These are phyloP conservation scores for Nipponia nippon DNA, from an alignment of 2,113 vertebrate genomes.

Conservation along the genomic window DNA sequence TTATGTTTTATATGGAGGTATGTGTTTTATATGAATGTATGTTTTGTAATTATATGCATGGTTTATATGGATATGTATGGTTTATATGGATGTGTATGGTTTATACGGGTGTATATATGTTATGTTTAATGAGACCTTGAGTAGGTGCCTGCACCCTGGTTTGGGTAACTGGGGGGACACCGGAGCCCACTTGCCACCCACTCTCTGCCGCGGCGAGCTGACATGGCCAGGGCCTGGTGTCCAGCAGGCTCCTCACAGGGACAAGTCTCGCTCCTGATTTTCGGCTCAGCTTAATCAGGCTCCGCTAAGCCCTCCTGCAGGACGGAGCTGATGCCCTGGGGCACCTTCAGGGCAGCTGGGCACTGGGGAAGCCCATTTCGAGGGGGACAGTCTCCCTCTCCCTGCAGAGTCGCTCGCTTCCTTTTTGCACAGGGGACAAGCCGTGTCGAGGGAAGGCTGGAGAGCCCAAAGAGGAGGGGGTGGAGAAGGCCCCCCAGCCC, in stretches of 20 bases:
- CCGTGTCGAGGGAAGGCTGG: not conserved
- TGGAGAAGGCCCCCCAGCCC: rapidly evolving
- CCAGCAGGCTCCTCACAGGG: not conserved
- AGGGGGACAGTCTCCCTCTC: not conserved
- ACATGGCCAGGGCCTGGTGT: rapidly evolving
- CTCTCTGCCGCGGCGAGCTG: not conserved
- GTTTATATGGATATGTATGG: not conserved
- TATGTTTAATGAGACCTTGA: not conserved
- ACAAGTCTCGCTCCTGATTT: not conserved
- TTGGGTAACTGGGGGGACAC: not conserved
- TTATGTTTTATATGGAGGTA: no score
- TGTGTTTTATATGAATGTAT: not conserved
- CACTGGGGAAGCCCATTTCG: rapidly evolving
- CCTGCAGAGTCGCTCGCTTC: rapidly evolving
- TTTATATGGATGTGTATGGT: no score
- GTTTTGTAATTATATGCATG: not conserved
- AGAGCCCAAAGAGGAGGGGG: not conserved
- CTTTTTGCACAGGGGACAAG: not conserved
- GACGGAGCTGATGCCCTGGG: rapidly evolving
- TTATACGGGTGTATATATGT: not conserved
- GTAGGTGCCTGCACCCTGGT: not conserved
- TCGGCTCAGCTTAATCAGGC: not conserved
- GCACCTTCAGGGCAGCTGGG: not conserved
- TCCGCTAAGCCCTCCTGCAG: rapidly evolving
- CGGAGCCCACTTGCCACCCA: not conserved